Evolutionary conservation across 2,113 vertebrate species (phyloP), one percentile per base, ranked within the genome.

Genomic region (Paradoxurus hermaphroditus): DNA sequence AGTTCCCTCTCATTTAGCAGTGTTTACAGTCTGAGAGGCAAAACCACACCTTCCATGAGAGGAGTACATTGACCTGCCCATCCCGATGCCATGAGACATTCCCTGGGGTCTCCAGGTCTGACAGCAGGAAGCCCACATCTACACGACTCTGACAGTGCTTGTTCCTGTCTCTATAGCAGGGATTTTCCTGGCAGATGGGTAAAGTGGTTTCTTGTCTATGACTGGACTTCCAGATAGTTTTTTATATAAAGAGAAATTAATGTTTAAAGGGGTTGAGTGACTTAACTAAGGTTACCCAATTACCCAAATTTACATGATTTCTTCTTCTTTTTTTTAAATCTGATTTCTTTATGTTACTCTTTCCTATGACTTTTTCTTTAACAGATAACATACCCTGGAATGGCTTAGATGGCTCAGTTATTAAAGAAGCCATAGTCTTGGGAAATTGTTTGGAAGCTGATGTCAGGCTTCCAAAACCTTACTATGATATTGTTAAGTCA

Each of bases 341-440:
- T 81, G 13, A 51, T 84, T 91, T 90, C 36, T 95, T 70, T 95
- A 75, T 91, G 23, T 96, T 94, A 67, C 14, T 94, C 39, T 27
- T 93, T 70, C 18, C 19, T 95, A 2, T 90, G 53, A 0, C n/a
- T 73, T 94, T 56, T 98, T 90, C 67, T 73, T 98, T 98, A 82
- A 89, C 95, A 99, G 99, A 99, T 75, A 97, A 79, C 36, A 85
- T 98, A 97, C 99, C 99, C 44, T 99, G 99, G 99, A 97, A 98
- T 95, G 99, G 96, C 65, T 27, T 98, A 68, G 98, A 99, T 51
- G 99, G 98, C 44, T 98, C 98, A 1, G 93, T 81, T 63, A 92
- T 99, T 46, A 98, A 98, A 90, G 94, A 99, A 90, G 85, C 98
- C n/a, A 0, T 99, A 8, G 72, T 97, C 36, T 96, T 96, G 1